Conservation (phyloP, 92 coral and sea anemone species). For the Scolanthus callimorphus region DNA sequence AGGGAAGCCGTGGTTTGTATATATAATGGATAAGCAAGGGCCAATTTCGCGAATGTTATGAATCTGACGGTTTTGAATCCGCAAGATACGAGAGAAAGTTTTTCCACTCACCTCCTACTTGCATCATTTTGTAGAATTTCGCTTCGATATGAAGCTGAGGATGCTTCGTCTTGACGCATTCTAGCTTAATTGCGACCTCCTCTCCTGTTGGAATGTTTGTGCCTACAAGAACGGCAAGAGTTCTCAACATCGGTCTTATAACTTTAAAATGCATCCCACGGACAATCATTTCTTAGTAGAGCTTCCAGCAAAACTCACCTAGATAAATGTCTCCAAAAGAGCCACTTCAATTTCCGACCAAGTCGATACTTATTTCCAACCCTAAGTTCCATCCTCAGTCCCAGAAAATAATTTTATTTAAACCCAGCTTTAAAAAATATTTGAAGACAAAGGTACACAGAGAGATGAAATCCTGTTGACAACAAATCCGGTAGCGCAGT, state of each 20-base stretch:
- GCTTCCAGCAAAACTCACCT: slow-evolving; percentile 70
- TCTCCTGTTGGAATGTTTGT: slow-evolving; percentile 96
- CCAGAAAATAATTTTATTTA: background rate
- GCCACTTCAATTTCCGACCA: slow-evolving; percentile 97
- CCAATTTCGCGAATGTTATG: no score
- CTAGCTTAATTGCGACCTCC: slow-evolving; percentile 97
- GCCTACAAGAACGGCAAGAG: slow-evolving; percentile 30
- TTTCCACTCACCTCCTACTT: slow-evolving; percentile 87
- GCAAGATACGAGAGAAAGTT: no score
- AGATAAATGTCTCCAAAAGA: slow-evolving; percentile 99
- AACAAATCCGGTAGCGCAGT: slow-evolving; percentile 1
- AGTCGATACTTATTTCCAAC: slow-evolving; percentile 99
- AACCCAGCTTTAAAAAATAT: background rate
- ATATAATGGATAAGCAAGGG: no score
- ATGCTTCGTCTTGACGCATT: slow-evolving; percentile 98
- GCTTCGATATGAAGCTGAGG: slow-evolving; percentile 99
- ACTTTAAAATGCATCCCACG: no score
- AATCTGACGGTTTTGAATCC: no score
- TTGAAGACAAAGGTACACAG: no score
- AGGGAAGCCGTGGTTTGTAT: no score
- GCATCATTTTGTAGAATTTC: slow-evolving; percentile 99
- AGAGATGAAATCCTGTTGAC: background rate
- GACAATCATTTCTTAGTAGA: no score
- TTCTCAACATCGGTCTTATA: no score
- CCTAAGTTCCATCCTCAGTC: slow-evolving; percentile 78